Percentiles rank a stretch among this genome's conserved stretches.
Evolutionary conservation across 1,140 invertebrate genomes (phyloP).

Genomic region (Sesamia nonagrioides): DNA sequence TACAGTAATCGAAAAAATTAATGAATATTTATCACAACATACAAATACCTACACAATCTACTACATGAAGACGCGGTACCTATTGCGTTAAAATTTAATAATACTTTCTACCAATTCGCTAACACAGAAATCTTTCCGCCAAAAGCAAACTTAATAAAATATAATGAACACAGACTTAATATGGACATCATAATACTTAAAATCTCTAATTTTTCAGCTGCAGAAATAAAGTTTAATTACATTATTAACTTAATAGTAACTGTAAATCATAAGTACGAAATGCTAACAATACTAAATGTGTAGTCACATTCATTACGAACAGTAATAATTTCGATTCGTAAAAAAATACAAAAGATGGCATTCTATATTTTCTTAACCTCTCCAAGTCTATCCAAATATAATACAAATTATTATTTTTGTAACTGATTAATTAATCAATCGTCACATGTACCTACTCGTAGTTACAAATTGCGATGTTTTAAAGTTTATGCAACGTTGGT

Average conservation of each 20-base stretch:
- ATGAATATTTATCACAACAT: slow-evolving; percentile 64
- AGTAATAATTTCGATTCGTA: slow-evolving; percentile 54
- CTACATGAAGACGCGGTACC: slow-evolving; percentile 49
- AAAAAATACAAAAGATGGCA: slow-evolving; percentile 67
- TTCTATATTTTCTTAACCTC: slow-evolving; percentile 46
- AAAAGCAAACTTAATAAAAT: slow-evolving; percentile 29
- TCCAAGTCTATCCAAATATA: slow-evolving; percentile 32
- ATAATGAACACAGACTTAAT: slow-evolving; percentile 51
- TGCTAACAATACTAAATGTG: slow-evolving; percentile 36
- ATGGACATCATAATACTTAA: slow-evolving; percentile 26
- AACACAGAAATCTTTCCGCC: slow-evolving; percentile 8
- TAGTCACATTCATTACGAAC: slow-evolving; percentile 46
- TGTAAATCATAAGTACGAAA: slow-evolving; percentile 4
- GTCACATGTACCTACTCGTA: slow-evolving; percentile 23
- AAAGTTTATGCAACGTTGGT: slow-evolving; percentile 7
- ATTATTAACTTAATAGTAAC: slow-evolving; percentile 6
- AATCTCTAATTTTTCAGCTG: slow-evolving; percentile 26
- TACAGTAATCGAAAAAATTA: slow-evolving; percentile 43
- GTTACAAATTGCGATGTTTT: not conserved
- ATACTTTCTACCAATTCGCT: slow-evolving; percentile 1
- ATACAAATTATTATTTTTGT: slow-evolving; percentile 2
- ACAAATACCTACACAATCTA: slow-evolving; percentile 51
- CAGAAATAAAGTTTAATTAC: slow-evolving; percentile 15
- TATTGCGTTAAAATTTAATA: not conserved
- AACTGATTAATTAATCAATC: slow-evolving; percentile 1